Evolutionary conservation across 2,888 invertebrate genomes (phyloP), one percentile per base, ranked within the genome.

Genomic region (Baronia brevicornis): DNA sequence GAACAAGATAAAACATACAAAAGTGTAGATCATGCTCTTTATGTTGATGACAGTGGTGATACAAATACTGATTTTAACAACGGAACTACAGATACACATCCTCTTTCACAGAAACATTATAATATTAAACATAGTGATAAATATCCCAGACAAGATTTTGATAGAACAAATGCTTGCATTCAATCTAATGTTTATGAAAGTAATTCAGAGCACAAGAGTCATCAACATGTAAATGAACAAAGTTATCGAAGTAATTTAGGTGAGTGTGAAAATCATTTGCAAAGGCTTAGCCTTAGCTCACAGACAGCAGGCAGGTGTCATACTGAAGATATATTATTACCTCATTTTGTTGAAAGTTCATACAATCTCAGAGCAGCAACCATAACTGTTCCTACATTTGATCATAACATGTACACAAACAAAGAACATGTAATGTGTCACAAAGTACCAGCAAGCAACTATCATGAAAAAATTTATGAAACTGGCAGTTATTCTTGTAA

Each of bases 1-100:
- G 84, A 82, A 45, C 72, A 72, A 44, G 78, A 75, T 41, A 79
- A 79, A 56, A 78, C 79, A 18, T 85, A 85, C 42, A 84, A 80
- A 61, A 80, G 84, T 67, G 79, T 84, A 19, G 85, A 85, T 41
- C 85, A 84, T 69, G 71, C 84, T 35, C 50, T 85, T 8, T 85
- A 85, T 51, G 55, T 73, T 35, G 84, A 84, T 39, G 78, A 60
- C 45, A 75, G 73, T 67, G 68, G 59, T 19, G 51, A 50, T 37
- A 46, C 54, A 23, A 57, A 58, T 29, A 62, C 52, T 51, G 69
- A 71, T 17, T 74, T 60, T 41, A 71, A 72, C 54, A 47, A 50
- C 45, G 70, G 70, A 26, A 65, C 52, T 51, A 35, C 51, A 29
- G 75, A 74, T 27, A 56, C 66, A 39, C 77, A 67, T 50, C 50